phyloP scores from a whole-genome alignment of 2,113 vertebrate species.

The Todiramphus chloris region DNA sequence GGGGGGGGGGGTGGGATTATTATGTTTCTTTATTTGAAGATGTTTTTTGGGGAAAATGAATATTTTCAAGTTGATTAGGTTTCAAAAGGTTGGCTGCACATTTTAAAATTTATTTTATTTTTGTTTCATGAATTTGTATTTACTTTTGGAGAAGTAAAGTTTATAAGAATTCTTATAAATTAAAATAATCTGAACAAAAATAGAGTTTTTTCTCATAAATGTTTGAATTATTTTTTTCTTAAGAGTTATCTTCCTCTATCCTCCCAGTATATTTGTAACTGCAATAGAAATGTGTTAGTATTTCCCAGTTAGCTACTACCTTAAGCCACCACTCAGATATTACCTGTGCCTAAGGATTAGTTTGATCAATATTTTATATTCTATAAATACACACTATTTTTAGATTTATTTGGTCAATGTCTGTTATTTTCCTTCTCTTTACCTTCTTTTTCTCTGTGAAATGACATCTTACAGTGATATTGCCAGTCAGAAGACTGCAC shows the following conservation, averaged over 20 bases:
- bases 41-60: background rate
- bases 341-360: background rate
- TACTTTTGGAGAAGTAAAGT: background rate
- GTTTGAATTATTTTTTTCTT: background rate
- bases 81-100: background rate
- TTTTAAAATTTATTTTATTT: background rate
- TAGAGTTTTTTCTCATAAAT: background rate
- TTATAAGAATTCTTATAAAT: background rate
- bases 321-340: background rate
- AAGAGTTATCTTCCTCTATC: rapidly evolving
- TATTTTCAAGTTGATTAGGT: background rate
- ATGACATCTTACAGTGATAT: background rate
- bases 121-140: background rate
- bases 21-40: background rate
- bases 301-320: background rate
- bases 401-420: background rate
- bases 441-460: background rate
- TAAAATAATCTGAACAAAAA: background rate
- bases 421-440: background rate
- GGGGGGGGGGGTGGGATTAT: too few relatives aligned
- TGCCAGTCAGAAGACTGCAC: background rate
- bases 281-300: background rate
- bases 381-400: background rate
- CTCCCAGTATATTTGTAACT: background rate
- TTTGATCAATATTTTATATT: background rate